Evolutionary conservation across 2,797 vertebrate genomes (phyloP), one percentile per base, ranked within the genome.

Genomic region (Vireo griseus): DNA sequence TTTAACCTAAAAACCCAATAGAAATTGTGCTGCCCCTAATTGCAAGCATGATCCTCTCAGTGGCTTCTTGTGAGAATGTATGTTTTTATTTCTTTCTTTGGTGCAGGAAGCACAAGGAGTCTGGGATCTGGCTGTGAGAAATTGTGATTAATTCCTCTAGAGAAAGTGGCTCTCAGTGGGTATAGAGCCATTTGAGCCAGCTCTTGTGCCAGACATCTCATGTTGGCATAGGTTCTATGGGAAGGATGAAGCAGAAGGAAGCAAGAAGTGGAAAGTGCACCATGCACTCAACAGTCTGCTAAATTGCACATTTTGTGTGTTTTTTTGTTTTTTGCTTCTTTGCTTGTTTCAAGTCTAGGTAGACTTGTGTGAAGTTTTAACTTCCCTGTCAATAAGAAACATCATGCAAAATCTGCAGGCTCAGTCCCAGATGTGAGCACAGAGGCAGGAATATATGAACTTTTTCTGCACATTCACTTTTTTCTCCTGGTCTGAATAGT

Each of bases 151-250:
- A 65, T 78, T 80, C 16, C 25, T 65, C 57, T 51, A 18, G 39
- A 50, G 13, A 16, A 71, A 26, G 17, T 39, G 29, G 3, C 16
- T 62, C 8, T 80, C 26, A 25, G 39, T 29, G 82, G 44, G 7
- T 52, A 45, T 6, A 31, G 31, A 80, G 21, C 22, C 42, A 21
- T 39, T 40, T 74, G n/a, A 68, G 24, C 9, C 40, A 86, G n/a
- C n/a, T 72, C 42, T 61, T 72, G 40, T 47, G 31, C 26, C 59
- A 87, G 24, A 6, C 5, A 2, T 61, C 39, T 10, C 29, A 6
- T 9, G 25, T 22, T 79, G 80, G n/a, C 33, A 12, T 21, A 39
- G 42, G 3, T 16, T 55, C 1, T 33, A 0, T 1, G 3, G 15
- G 35, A 86, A 74, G 26, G 35, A 10, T 55, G 33, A 51, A 24